Base-by-base conservation (phyloP, 2,888 invertebrate species). In the Geotrupes spiniger region DNA sequence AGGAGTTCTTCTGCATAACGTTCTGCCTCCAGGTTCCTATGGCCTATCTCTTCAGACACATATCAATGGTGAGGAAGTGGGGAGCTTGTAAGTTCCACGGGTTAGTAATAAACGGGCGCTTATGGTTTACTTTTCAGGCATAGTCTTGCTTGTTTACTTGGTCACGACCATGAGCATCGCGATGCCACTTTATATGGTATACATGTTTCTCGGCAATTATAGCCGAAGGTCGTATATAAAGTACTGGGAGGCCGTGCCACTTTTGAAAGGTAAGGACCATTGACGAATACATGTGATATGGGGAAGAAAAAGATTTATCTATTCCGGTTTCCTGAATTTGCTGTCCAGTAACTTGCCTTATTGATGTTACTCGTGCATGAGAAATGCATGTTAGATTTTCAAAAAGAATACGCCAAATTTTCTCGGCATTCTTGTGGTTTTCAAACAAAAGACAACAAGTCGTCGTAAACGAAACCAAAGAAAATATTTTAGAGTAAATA, bases 161-260 rank as follows among this genome's bases (percentile, higher is more conserved):
- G 21, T 37, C 4, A 10, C 41, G 15, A 36, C 31, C 6, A 27
- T 38, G 9, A 21, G 31, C 1, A 16, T 50, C 8, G 45, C 40
- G 5, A 26, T 50, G n/a, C 50, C 50, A 10, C 26, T 50, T n/a
- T 50, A 42, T 25, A 50, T 42, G 46, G 26, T 42, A 11, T 50
- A 50, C 31, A 41, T 46, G 27, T 46, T 50, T 15, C 9, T 46
- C 17, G 50, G 50, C 16, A 39, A 41, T 15, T 50, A 41, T 31
- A 46, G 45, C 1, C 36, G 45, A 21, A 36, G 42, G 38, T 41
- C 42, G 11, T 50, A 50, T 17, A 42, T 50, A 14, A 37, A 42
- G 29, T 42, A 31, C 15, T 50, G 50, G 50, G 42, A 50, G 26
- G 31, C 16, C 4, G 50, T 50, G 12, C 50, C 50, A 5, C 28